Evolutionary conservation across 1,140 invertebrate genomes (phyloP), one percentile per base, ranked within the genome.

Genomic region (Homalodisca vitripennis): DNA sequence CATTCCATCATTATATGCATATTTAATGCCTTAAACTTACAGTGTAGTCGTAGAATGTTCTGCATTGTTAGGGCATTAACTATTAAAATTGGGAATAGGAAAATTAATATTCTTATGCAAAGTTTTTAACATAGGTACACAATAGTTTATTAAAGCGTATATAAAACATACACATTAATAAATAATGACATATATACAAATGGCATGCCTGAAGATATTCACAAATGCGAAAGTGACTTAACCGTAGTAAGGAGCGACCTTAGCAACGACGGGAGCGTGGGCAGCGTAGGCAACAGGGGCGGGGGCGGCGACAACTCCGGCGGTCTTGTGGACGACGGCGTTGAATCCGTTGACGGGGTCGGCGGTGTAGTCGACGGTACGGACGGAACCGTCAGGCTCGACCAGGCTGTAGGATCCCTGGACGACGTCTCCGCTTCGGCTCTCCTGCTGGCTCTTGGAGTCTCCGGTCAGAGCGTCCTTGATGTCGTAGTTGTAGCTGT

Each of bases 361-460:
- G 69, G 70, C 67, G 13, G 70, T 74, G 66, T 75, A 75, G 31
- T 73, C 70, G 48, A 76, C 72, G 64, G 72, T 77, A 34, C 77
- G 71, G n/a, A 71, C 66, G 41, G 71, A 73, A 22, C 78, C 78
- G 69, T 79, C 78, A 1, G 78, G 72, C 12, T 77, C 77, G 13
- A 80, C 73, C 64, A 85, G 79, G 6, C 84, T 86, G 79, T 89
- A 90, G 74, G 87, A 84, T 27, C 89, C 89, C 20, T 80, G 80
- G 34, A 90, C 88, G 1, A 84, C 82, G 74, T 90, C 88, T 31
- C 88, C 88, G 67, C 86, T 81, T 51, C 88, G 83, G 53, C 82
- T 82, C 77, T 90, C 87, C 72, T 86, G 83, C 71, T 88, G 87
- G 73, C 84, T 85, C 77, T 90, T 88, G 64, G 83, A 83, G 77